Evolutionary conservation across 1,140 invertebrate species (phyloP), one percentile per base, ranked within the genome.

Genomic region (Brachionus plicatilis): DNA sequence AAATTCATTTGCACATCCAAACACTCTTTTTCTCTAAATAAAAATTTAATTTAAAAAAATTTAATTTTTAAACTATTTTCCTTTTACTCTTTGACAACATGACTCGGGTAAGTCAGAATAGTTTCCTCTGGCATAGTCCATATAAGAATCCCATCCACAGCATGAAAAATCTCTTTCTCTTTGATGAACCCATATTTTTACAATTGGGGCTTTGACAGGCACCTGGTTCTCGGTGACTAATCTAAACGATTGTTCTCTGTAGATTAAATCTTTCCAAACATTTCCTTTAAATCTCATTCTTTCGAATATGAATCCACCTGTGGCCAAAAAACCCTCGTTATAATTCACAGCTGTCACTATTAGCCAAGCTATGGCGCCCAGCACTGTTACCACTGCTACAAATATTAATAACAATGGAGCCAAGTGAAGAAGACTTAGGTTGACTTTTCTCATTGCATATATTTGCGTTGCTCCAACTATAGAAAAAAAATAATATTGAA

Each of bases 231-330:
- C 60, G 37, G 83, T 75, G 5, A 75, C 66, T 7, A 72, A 41
- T 20, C 37, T n/a, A 43, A 84, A 84, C 11, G 83, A 75, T 78
- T 84, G 66, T 66, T 84, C 68, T 9, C 66, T 12, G 43, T 84
- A 84, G 17, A 75, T 76, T 24, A 84, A 66, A 33, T 84, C 83
- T 84, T 84, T 84, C 60, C 60, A 84, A 20, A 72, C 83, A 53
- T 84, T 84, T 6, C 83, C 83, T 45, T 75, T 75, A 53, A 84
- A 84, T 56, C 83, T 65, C 47, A 84, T 56, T 11, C 83, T 41
- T 47, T 84, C 83, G 24, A 72, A 75, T 20, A 84, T 41, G n/a
- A 76, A 75, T 6, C 60, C 68, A 65, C 68, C 83, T 29, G 45
- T 84, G n/a, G 68, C 45, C 27, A 84, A 56, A 78, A 75, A 84